Base-by-base conservation (phyloP, 2,797 vertebrate species). In the Ptychadena robeensis region DNA sequence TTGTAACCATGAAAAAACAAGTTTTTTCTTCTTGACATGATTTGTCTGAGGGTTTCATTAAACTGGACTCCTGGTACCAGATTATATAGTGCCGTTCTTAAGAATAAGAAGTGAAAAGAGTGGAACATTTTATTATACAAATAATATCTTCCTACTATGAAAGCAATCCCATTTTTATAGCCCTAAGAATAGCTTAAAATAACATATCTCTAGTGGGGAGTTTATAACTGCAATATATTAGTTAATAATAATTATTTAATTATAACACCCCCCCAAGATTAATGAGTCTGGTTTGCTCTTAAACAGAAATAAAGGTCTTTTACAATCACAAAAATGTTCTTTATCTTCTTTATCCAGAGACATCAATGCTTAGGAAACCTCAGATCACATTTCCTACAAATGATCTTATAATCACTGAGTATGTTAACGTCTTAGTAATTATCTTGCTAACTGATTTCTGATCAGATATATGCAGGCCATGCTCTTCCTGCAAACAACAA, bases 371-470 rank as follows among this genome's bases (percentile, higher is more conserved):
- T 35, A 28, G 67, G 40, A 27, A 9, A 35, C 22, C 34, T 67
- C 7, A 67, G 22, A 38, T 25, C 67, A 69, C 37, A 18, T 68
- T 68, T 68, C 66, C 66, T 25, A 35, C n/a, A 25, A 38, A 30
- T 7, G 1, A 12, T 9, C n/a, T 69, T 69, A 14, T 67, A 67
- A n/a, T 67, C 31, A 35, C 31, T 67, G 67, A 25, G 12, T 40
- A 69, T 69, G n/a, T 69, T 18, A 69, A 69, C 67, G 66, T 35
- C n/a, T 69, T 25, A 0, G 4, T 4, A 12, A 18, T 38, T 69
- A 37, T 67, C 67, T 38, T 40, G 28, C 31, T 67, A n/a, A 67
- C 65, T 67, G 65, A 67, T 67, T 9, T 35, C n/a, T 67, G 31
- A 32, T 67, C 12, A 67, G 31, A 67, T 35, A 35, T 25, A n/a